Evolutionary conservation across 2,797 vertebrate genomes (phyloP).

Genomic region (Microctenopoma steveboyesi): DNA sequence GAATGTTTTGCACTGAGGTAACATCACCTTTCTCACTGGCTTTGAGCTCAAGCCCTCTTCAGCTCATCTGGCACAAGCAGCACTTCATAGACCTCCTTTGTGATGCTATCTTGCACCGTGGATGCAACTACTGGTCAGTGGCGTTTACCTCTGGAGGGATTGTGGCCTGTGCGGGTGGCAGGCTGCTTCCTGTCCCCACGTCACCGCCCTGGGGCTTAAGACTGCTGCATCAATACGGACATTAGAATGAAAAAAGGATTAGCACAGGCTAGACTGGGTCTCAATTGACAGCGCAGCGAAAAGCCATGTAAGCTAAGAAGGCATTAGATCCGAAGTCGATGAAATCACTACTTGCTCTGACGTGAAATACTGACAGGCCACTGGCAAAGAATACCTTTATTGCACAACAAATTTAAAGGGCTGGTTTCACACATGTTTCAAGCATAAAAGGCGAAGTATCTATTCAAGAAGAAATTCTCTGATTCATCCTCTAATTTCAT

Average conservation of each 20-base stretch:
- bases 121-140: constrained; percentile 14
- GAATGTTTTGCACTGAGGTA: constrained; percentile 20
- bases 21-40: constrained; percentile 22
- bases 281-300: constrained; percentile 65
- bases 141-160: constrained; percentile 31
- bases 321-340: constrained; percentile 68
- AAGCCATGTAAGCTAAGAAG: constrained; percentile 65
- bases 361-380: constrained; percentile 20
- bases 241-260: constrained; percentile 75
- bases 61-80: constrained; percentile 43
- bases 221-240: constrained; percentile 67
- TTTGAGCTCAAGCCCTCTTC: constrained; percentile 16
- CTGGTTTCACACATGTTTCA: not conserved
- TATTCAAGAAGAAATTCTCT: not conserved
- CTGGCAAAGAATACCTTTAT: constrained; percentile 8
- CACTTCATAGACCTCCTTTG: constrained; percentile 41
- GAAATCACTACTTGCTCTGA: constrained; percentile 51
- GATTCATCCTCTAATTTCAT: not conserved
- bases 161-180: constrained; percentile 34
- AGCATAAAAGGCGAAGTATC: not conserved
- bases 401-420: not conserved
- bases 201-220: constrained; percentile 70
- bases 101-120: constrained; percentile 21
- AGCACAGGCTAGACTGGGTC: constrained; percentile 64
- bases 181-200: constrained; percentile 43